These are phyloP conservation scores for Eristalinus aeneus DNA, from an alignment of 2,888 invertebrate species.

Conservation along the genomic window DNA sequence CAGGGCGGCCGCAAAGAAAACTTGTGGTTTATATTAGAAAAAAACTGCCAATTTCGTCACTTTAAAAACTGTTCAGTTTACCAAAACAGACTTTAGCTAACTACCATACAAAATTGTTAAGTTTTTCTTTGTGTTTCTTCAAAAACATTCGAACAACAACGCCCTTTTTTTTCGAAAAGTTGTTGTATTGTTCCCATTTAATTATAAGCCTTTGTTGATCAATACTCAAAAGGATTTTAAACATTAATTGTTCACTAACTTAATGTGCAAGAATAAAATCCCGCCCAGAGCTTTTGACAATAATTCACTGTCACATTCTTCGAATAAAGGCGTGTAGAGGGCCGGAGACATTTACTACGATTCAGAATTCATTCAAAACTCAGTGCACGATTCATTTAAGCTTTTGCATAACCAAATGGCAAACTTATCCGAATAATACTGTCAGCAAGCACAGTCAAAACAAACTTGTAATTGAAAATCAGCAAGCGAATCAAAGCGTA, in stretches of 20 bases:
- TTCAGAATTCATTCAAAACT: constrained; percentile 8
- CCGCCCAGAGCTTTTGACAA: constrained; percentile 9
- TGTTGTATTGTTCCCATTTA: too few species aligned
- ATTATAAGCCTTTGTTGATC: too few species aligned
- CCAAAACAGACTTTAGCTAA: too few species aligned
- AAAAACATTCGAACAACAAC: too few species aligned
- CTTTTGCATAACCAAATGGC: background rate
- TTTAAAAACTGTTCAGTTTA: too few species aligned
- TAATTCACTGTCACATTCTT: background rate
- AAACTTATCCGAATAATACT: background rate
- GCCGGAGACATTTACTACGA: background rate
- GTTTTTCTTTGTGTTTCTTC: too few species aligned
- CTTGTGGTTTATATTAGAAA: too few species aligned
- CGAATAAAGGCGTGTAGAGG: background rate
- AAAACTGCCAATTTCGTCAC: too few species aligned
- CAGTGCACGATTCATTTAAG: background rate
- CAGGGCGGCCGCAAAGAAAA: too few species aligned
- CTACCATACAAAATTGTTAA: too few species aligned
- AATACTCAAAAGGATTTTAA: background rate
- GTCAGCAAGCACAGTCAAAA: constrained; percentile 2
- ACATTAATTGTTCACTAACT: background rate
- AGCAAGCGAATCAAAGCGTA: background rate
- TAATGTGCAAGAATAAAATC: background rate
- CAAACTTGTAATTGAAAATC: background rate
- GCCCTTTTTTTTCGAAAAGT: too few species aligned